Conservation (phyloP, 2,113 vertebrate genomes). For the Hippocampus comes region DNA sequence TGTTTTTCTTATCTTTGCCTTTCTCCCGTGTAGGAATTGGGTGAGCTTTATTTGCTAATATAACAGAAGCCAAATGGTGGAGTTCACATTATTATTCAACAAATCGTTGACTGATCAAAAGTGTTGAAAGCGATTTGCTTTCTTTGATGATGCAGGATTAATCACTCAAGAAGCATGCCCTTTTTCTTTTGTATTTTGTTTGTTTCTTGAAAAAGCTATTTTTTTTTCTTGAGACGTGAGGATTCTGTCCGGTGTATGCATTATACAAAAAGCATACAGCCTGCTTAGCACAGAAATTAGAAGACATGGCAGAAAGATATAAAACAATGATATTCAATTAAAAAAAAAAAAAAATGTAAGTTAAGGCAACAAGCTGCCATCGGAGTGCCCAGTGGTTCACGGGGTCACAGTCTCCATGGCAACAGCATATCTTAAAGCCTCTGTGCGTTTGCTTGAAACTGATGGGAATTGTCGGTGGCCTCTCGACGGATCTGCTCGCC, state of each 20-base stretch:
- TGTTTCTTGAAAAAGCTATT: too few species aligned
- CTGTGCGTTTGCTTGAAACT: conserved; percentile 9
- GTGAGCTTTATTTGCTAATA: not conserved
- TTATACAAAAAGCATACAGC: too few species aligned
- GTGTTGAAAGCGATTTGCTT: too few species aligned
- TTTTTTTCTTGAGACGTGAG: too few species aligned
- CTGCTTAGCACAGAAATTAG: not conserved
- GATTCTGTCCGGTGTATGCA: too few species aligned
- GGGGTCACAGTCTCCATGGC: not conserved
- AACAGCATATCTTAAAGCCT: not conserved
- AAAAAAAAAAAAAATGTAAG: not conserved
- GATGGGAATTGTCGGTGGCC: not conserved
- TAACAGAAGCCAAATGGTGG: too few species aligned
- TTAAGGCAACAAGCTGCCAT: not conserved
- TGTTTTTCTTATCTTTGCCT: not conserved
- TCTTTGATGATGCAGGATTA: too few species aligned
- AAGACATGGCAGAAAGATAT: not conserved
- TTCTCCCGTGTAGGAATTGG: not conserved
- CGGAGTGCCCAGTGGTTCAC: not conserved
- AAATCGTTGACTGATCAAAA: too few species aligned
- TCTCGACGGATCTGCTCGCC: conserved; percentile 19
- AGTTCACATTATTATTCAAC: too few species aligned
- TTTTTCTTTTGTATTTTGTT: too few species aligned
- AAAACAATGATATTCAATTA: too few species aligned
- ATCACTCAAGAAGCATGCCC: too few species aligned